Evolutionary conservation across 2,888 invertebrate species (phyloP), one percentile per base, ranked within the genome.

Genomic region (Strigamia maritima): DNA sequence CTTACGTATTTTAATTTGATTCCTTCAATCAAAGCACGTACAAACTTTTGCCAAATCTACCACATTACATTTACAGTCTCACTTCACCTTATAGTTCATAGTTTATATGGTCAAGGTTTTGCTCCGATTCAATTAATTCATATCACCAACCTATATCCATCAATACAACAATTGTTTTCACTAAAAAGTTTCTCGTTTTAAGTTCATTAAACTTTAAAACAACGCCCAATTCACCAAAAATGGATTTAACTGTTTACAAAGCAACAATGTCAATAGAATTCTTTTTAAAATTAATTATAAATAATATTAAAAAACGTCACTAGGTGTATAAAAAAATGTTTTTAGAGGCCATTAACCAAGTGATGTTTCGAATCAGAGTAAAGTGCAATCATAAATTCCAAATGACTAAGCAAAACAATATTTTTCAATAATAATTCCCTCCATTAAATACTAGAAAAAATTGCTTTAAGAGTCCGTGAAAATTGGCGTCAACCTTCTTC

Each of bases 391-490:
- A 10, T 60, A 60, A 10, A 60, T 16, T 60, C 8, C 22, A 19
- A 60, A 24, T 60, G 60, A 60, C 60, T 60, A 19, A 1, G 22
- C 60, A 60, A 60, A 60, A 60, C 22, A 60, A 24, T 60, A 60
- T 60, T 60, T 60, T 8, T 60, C 19, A 19, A 19, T 60, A 24
- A 60, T 2, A 22, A 22, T 60, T 3, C 24, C n/a, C n/a, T 2
- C 3, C 60, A 3, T 19, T 60, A 60, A 16, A 60, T 4, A 60
- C 60, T 60, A 60, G 10, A 24, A 6, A n/a, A 19, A 60, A 60
- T 24, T 60, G 60, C 60, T 16, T 60, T 60, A 24, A 60, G 60
- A 24, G 22, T 60, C 60, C 60, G 60, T 60, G 60, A 60, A 60
- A 60, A 60, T 60, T n/a, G 60, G 22, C 22, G 60, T 4, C 60